Evolutionary conservation across 2,113 vertebrate species (phyloP).

Genomic region (Numenius arquata): DNA sequence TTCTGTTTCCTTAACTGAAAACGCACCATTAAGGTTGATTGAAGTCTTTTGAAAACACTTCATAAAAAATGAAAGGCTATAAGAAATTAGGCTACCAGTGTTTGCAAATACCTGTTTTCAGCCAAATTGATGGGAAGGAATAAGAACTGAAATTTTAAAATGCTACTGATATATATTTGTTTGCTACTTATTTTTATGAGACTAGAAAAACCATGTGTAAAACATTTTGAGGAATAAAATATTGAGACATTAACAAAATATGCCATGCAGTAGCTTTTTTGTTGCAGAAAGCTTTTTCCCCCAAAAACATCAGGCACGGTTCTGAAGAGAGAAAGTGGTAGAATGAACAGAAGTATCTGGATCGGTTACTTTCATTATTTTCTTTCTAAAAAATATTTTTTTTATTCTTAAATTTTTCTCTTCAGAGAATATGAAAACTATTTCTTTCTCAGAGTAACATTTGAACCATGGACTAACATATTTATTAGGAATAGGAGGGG

Average conservation of each 20-base stretch:
- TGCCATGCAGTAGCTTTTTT: background rate
- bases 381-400: background rate
- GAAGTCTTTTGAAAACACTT: constrained; percentile 80
- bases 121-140: constrained; percentile 77
- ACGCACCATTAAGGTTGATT: constrained; percentile 80
- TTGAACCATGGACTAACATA: background rate
- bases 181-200: constrained; percentile 35
- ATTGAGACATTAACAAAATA: background rate
- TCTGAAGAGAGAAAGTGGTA: background rate
- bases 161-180: constrained; percentile 63
- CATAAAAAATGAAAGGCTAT: constrained; percentile 74
- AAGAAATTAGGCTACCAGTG: constrained; percentile 77
- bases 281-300: background rate
- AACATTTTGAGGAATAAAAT: constrained; percentile 28
- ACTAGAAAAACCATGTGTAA: constrained; percentile 3
- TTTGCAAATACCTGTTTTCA: constrained; percentile 81
- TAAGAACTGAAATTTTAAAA: constrained; percentile 75
- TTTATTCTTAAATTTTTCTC: background rate
- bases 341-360: background rate
- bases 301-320: background rate
- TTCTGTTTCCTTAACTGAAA: constrained; percentile 84
- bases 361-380: background rate
- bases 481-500: background rate
- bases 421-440: background rate
- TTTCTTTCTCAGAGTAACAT: background rate